phyloP scores from a whole-genome alignment of 2,797 vertebrate genomes.

The Acestrorhynchus altus region DNA sequence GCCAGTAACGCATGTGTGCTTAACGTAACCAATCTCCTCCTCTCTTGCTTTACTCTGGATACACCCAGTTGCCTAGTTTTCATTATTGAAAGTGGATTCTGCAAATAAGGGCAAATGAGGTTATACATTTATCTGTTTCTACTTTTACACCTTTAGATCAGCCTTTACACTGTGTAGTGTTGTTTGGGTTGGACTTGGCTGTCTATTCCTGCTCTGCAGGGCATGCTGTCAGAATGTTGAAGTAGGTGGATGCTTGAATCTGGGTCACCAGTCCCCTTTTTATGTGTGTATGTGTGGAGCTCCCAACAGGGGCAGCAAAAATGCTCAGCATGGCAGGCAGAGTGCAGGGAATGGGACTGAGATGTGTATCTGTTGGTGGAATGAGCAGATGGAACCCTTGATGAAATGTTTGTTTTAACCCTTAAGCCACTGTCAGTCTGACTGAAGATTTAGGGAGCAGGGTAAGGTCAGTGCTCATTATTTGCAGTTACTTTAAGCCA shows the following conservation, averaged over 20 bases:
- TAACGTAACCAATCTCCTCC: background rate
- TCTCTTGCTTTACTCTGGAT: too few species aligned
- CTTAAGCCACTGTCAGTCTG: slow-evolving; percentile 26
- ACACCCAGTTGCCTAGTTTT: too few species aligned
- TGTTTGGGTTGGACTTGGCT: background rate
- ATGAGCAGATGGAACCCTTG: slow-evolving; percentile 48
- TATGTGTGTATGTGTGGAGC: slow-evolving; percentile 50
- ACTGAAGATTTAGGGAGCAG: background rate
- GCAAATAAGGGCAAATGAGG: too few species aligned
- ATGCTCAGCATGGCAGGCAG: slow-evolving; percentile 50
- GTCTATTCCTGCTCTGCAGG: slow-evolving; percentile 43
- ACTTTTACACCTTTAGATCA: background rate
- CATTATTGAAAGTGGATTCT: too few species aligned
- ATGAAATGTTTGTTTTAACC: slow-evolving; percentile 36
- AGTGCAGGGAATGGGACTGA: slow-evolving; percentile 28
- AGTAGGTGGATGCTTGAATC: slow-evolving; percentile 67
- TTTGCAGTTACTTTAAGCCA: background rate
- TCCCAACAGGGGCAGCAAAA: slow-evolving; percentile 61
- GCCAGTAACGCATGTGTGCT: background rate
- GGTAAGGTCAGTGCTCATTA: background rate
- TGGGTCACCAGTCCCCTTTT: slow-evolving; percentile 71
- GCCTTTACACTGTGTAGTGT: background rate
- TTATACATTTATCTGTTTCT: too few species aligned
- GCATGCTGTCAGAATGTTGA: slow-evolving; percentile 53
- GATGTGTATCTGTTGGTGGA: slow-evolving; percentile 23